phyloP scores from a whole-genome alignment of 2,113 vertebrate genomes.

The Progne subis region DNA sequence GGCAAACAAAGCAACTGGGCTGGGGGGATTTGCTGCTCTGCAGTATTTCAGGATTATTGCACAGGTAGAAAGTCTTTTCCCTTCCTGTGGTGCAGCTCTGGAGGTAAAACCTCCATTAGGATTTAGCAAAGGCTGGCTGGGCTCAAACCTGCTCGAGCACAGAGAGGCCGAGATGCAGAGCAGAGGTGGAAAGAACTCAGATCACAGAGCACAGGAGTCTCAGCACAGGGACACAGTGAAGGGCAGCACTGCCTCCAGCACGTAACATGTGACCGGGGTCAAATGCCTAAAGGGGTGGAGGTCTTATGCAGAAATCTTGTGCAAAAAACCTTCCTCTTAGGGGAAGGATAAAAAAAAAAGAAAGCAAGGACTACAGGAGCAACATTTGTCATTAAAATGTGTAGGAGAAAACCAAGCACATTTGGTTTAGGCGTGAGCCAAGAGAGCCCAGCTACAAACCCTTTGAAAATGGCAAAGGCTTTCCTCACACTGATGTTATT shows the following conservation, averaged over 20 bases:
- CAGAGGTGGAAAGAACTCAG: background rate
- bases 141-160: background rate
- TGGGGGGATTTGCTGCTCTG: background rate
- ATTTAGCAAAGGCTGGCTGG: background rate
- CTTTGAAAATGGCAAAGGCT: background rate
- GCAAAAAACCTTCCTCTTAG: background rate
- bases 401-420: background rate
- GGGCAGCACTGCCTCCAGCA: background rate
- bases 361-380: background rate
- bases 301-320: background rate
- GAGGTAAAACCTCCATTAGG: background rate
- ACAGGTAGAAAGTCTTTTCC: background rate
- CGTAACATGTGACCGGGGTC: too few species aligned
- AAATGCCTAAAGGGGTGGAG: background rate
- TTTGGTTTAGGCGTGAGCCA: background rate
- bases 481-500: background rate
- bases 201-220: background rate
- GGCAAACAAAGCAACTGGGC: rapidly evolving
- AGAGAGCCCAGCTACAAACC: background rate
- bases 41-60: background rate
- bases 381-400: background rate
- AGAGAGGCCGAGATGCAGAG: background rate
- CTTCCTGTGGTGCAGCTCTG: background rate
- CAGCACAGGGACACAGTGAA: background rate
- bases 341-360: too few species aligned